A percentile compares a stretch with the other conserved stretches of the same genome.
These are phyloP conservation scores for Altica lythri DNA, from an alignment of 2,888 invertebrate genomes.

Conservation along the genomic window DNA sequence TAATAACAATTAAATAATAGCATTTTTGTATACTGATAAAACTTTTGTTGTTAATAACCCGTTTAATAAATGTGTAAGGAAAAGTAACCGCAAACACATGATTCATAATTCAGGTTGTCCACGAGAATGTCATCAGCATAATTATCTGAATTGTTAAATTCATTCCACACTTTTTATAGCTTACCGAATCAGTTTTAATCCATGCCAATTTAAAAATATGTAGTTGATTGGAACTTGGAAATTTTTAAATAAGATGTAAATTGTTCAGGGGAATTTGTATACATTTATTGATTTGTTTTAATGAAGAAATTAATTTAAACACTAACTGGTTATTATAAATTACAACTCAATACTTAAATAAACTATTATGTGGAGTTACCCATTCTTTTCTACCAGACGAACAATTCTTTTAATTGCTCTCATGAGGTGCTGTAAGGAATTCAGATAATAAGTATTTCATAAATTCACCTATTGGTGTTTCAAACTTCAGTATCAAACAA, in stretches of 20 bases:
- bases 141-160: not conserved
- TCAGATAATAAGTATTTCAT: not conserved
- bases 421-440: too few relatives aligned
- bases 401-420: too few relatives aligned
- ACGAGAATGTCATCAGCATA: not conserved
- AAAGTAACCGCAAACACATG: too few relatives aligned
- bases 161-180: not conserved
- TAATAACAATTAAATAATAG: not conserved
- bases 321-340: not conserved
- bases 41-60: too few relatives aligned
- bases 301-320: not conserved
- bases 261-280: too few relatives aligned
- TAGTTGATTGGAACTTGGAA: too few relatives aligned
- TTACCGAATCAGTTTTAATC: too few relatives aligned
- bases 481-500: slow-evolving; percentile 77
- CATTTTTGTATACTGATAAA: not conserved
- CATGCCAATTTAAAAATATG: too few relatives aligned
- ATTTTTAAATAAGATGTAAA: too few relatives aligned
- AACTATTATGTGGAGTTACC: too few relatives aligned
- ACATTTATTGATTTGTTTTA: not conserved
- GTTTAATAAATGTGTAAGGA: too few relatives aligned
- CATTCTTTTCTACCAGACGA: too few relatives aligned
- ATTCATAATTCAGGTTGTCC: not conserved
- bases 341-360: not conserved
- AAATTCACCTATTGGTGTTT: slow-evolving; percentile 82